phyloP scores from a whole-genome alignment of 2,888 invertebrate species.

The Tuberolachnus salignus region DNA sequence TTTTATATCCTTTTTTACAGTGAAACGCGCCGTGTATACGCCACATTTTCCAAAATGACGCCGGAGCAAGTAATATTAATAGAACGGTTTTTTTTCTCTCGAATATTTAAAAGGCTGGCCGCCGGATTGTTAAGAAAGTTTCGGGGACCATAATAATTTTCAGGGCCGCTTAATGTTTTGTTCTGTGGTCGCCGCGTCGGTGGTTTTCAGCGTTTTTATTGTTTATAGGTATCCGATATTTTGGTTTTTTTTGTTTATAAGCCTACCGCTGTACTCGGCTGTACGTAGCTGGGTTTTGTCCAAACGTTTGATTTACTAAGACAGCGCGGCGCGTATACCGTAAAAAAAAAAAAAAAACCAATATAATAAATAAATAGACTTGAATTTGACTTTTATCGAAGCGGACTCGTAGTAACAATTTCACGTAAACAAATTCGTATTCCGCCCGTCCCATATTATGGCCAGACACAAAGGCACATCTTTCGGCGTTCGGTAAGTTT shows the following conservation, averaged over 20 bases:
- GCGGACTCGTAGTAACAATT: not conserved
- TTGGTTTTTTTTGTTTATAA: not conserved
- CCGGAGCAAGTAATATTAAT: not conserved
- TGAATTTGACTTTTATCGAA: no score
- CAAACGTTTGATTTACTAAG: not conserved
- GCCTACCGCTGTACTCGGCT: no score
- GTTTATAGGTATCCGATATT: no score
- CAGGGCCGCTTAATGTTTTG: not conserved
- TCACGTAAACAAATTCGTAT: not conserved
- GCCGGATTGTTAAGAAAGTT: slow-evolving; percentile 9
- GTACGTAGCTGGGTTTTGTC: not conserved
- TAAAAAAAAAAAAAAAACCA: not conserved
- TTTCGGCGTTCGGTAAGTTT: no score
- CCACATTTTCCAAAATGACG: slow-evolving; percentile 10
- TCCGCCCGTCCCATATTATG: no score
- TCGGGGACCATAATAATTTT: not conserved
- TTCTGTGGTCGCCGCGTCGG: not conserved
- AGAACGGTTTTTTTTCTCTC: not conserved
- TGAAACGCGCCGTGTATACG: not conserved
- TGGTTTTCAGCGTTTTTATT: slow-evolving; percentile 7
- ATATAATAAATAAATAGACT: not conserved
- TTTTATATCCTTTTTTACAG: not conserved
- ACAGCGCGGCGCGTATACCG: no score
- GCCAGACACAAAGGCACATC: no score
- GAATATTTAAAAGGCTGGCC: not conserved